phyloP scores from a whole-genome alignment of 2,113 vertebrate genomes.

The Serinus canaria region DNA sequence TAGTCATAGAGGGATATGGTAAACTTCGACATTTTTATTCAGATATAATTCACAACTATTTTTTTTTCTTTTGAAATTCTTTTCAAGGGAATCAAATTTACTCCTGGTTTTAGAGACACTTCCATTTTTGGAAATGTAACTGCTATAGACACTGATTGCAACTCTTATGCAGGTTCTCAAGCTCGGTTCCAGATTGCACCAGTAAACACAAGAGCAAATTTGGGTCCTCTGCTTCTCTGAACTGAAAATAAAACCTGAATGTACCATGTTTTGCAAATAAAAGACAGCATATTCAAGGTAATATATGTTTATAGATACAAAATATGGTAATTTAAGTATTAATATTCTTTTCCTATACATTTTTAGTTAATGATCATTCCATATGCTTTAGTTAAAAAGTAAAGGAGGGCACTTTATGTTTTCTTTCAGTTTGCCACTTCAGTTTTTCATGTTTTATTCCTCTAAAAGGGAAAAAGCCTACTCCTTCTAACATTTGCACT shows the following conservation, averaged over 20 bases:
- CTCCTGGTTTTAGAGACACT: background rate
- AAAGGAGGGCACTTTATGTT: background rate
- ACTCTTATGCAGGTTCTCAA: background rate
- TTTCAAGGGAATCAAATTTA: background rate
- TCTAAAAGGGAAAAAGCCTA: background rate
- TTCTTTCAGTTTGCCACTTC: background rate
- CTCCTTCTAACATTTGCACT: background rate
- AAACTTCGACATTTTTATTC: background rate
- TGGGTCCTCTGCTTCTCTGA: background rate
- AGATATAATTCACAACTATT: fast-evolving
- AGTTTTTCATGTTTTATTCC: background rate
- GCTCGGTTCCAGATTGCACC: background rate
- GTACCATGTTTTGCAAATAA: background rate
- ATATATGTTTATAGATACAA: background rate
- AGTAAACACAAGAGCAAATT: background rate
- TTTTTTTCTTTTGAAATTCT: background rate
- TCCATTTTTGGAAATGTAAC: background rate
- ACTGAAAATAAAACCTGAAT: background rate
- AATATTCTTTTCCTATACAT: background rate
- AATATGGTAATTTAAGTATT: background rate
- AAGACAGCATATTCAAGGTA: background rate
- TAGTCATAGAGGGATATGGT: background rate
- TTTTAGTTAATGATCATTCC: background rate
- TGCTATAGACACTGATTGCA: background rate
- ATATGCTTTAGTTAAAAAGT: background rate